Evolutionary conservation across 2,113 vertebrate species (phyloP).

Genomic region (Lampris incognitus): DNA sequence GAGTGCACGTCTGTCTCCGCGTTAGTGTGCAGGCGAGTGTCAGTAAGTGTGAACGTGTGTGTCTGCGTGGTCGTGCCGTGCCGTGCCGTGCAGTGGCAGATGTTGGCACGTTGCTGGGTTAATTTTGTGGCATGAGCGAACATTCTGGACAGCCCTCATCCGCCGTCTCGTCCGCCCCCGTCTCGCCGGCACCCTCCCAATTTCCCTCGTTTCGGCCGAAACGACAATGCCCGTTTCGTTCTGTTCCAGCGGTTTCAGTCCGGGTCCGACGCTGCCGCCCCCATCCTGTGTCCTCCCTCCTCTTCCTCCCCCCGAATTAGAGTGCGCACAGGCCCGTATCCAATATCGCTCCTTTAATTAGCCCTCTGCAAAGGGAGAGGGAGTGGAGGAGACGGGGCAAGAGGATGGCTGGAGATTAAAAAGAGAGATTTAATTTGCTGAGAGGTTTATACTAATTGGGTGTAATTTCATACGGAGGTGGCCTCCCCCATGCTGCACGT

Average conservation of each 20-base stretch:
- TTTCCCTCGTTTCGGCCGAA: conserved; percentile 37
- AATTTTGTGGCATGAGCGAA: conserved; percentile 24
- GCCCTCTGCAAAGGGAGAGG: conserved; percentile 47
- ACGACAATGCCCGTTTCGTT: conserved; percentile 48
- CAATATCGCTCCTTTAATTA: conserved; percentile 82
- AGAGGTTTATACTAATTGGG: conserved; percentile 70
- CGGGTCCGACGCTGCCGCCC: conserved; percentile 39
- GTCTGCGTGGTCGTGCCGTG: neutral
- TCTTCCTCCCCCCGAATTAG: conserved; percentile 57
- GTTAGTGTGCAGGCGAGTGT: neutral
- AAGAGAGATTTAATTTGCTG: conserved; percentile 67
- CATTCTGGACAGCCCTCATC: conserved; percentile 27
- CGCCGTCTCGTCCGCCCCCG: conserved; percentile 39
- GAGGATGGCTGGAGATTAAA: conserved; percentile 43
- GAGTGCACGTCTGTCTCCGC: neutral
- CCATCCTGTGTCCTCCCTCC: conserved; percentile 2
- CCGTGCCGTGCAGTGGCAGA: neutral
- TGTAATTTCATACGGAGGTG: conserved; percentile 62
- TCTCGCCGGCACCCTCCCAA: conserved; percentile 35
- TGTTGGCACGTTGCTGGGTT: conserved; percentile 7
- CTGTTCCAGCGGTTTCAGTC: conserved; percentile 50
- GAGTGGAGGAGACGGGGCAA: conserved; percentile 39
- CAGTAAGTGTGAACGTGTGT: neutral
- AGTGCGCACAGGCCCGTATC: conserved; percentile 75
- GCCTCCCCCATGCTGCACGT: conserved; percentile 38